Conservation (phyloP, 2,888 invertebrate genomes). For the Nasonia oneida region DNA sequence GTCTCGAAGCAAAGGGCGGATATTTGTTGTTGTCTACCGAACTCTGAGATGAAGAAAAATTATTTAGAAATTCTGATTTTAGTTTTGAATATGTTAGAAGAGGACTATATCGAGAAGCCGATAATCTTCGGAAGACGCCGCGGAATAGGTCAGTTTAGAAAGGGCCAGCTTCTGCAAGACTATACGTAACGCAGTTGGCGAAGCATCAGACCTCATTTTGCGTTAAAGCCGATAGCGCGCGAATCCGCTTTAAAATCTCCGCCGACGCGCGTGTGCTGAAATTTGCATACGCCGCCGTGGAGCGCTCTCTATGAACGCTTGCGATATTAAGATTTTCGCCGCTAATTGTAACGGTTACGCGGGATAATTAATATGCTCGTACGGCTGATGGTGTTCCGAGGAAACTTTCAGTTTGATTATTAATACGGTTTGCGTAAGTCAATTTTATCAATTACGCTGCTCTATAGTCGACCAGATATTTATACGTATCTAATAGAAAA, state of each 20-base stretch:
- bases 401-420: not conserved
- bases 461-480: too few relatives aligned
- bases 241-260: constrained; percentile 22
- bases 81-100: too few relatives aligned
- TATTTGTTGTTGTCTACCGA: too few relatives aligned
- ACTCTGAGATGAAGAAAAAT: too few relatives aligned
- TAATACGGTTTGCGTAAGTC: too few relatives aligned
- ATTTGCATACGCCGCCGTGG: constrained; percentile 22
- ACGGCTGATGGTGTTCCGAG: not conserved
- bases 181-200: not conserved
- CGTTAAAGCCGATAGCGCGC: constrained; percentile 41
- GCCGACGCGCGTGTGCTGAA: not conserved
- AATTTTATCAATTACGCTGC: too few relatives aligned
- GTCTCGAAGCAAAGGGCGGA: too few relatives aligned
- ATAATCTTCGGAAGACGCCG: constrained; percentile 18
- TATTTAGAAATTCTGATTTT: too few relatives aligned
- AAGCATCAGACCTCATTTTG: constrained; percentile 47
- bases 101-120: too few relatives aligned
- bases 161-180: constrained; percentile 47
- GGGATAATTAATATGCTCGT: not conserved
- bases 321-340: not conserved
- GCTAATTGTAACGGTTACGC: constrained; percentile 16
- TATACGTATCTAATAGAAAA: too few relatives aligned
- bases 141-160: constrained; percentile 62
- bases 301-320: not conserved